Percentiles rank a stretch among this genome's conserved stretches.
Conservation (phyloP, 2,888 invertebrate species). For the Melinopterus prodromus region DNA sequence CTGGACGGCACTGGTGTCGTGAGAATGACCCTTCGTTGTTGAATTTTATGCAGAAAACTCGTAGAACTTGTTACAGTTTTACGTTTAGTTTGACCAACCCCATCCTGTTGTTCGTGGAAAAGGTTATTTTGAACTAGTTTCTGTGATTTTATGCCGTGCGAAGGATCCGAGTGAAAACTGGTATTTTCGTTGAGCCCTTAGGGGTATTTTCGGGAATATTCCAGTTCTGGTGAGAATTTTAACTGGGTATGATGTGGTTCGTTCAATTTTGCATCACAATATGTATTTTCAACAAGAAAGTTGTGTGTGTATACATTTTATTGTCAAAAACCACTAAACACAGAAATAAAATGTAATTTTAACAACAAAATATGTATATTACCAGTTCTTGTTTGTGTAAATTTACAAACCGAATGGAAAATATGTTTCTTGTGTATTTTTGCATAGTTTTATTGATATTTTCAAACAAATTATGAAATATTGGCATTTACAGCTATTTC, state of each 20-base stretch:
- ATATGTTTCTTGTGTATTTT: too few species aligned
- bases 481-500: too few species aligned
- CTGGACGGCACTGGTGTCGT: background rate
- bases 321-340: too few species aligned
- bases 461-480: too few species aligned
- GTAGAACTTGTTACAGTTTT: conserved; percentile 8
- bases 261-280: too few species aligned
- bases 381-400: too few species aligned
- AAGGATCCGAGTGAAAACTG: background rate
- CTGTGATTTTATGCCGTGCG: background rate
- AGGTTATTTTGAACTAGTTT: background rate
- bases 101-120: background rate
- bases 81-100: background rate
- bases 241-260: background rate
- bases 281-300: too few species aligned
- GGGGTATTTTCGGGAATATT: conserved; percentile 5
- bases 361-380: too few species aligned
- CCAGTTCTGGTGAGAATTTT: background rate
- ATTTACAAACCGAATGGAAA: too few species aligned
- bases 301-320: too few species aligned
- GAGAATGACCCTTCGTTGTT: conserved; percentile 9
- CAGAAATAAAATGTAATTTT: too few species aligned
- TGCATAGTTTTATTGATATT: too few species aligned
- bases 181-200: background rate
- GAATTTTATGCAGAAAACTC: background rate